These are phyloP conservation scores for Proteles cristata DNA, from an alignment of 2,113 vertebrate genomes.

Conservation along the genomic window DNA sequence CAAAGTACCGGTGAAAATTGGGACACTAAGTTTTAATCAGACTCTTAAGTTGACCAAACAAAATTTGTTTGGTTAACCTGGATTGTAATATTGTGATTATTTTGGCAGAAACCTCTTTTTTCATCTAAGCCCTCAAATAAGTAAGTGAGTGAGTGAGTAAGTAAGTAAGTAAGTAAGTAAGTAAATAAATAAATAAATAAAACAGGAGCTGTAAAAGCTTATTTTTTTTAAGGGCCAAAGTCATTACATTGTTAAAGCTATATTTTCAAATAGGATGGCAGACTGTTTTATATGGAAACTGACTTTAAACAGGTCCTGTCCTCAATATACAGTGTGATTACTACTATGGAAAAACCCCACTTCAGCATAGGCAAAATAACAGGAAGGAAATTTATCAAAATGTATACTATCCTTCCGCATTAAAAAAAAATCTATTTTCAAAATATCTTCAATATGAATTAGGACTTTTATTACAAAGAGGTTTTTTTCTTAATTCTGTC, in stretches of 20 bases:
- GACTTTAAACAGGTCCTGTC: neutral
- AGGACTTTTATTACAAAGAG: neutral
- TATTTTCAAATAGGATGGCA: slow-evolving; percentile 42
- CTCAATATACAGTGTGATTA: neutral
- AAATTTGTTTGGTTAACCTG: neutral
- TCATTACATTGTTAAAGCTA: neutral
- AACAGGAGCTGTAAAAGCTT: neutral
- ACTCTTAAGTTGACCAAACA: neutral
- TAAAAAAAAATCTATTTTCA: neutral
- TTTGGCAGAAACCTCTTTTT: slow-evolving; percentile 7
- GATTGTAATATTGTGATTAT: neutral
- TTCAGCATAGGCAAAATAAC: neutral
- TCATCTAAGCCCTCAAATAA: slow-evolving; percentile 2
- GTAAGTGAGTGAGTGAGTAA: neutral
- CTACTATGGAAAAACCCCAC: neutral
- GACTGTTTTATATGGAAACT: slow-evolving; percentile 10
- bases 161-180: neutral
- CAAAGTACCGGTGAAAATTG: neutral
- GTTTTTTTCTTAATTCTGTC: neutral
- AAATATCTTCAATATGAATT: slow-evolving; percentile 24
- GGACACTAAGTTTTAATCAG: neutral
- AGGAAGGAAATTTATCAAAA: slow-evolving; percentile 23
- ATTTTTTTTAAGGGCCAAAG: slow-evolving; percentile 40
- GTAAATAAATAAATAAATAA: neutral
- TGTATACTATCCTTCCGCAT: neutral